Evolutionary conservation across 2,113 vertebrate genomes (phyloP).

Genomic region (Misgurnus anguillicaudatus): DNA sequence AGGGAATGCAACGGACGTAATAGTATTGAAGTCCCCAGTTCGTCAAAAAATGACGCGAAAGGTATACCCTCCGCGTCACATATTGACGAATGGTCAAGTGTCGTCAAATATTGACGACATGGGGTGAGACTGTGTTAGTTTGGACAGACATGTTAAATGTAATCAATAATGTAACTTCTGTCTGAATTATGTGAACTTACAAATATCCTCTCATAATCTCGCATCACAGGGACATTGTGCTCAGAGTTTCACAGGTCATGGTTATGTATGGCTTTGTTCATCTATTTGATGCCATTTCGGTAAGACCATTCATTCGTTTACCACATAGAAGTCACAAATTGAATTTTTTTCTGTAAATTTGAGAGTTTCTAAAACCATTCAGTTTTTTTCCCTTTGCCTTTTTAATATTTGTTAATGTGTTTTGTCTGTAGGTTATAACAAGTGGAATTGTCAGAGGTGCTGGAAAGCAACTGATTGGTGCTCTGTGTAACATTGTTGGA

Average conservation of each 20-base stretch:
- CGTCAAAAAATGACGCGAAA: too few species aligned
- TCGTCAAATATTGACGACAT: too few species aligned
- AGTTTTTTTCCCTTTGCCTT: background rate
- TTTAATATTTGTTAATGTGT: background rate
- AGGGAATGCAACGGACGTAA: too few species aligned
- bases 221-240: slow-evolving; percentile 62
- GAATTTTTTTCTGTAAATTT: background rate
- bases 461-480: slow-evolving; percentile 81
- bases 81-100: too few species aligned
- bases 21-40: too few species aligned
- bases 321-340: too few species aligned
- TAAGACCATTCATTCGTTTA: slow-evolving; percentile 50
- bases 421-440: slow-evolving; percentile 54
- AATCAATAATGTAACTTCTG: too few species aligned
- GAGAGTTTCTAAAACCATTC: too few species aligned
- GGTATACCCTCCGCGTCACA: too few species aligned
- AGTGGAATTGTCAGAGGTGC: slow-evolving; percentile 79
- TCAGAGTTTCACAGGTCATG: slow-evolving; percentile 64
- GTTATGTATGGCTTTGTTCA: slow-evolving; percentile 62
- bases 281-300: slow-evolving; percentile 60
- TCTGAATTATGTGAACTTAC: slow-evolving; percentile 29
- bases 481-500: slow-evolving; percentile 66
- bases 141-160: too few species aligned
- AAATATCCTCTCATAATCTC: background rate
- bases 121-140: too few species aligned